Conservation (phyloP, 2,113 vertebrate species). For the Condylura cristata region DNA sequence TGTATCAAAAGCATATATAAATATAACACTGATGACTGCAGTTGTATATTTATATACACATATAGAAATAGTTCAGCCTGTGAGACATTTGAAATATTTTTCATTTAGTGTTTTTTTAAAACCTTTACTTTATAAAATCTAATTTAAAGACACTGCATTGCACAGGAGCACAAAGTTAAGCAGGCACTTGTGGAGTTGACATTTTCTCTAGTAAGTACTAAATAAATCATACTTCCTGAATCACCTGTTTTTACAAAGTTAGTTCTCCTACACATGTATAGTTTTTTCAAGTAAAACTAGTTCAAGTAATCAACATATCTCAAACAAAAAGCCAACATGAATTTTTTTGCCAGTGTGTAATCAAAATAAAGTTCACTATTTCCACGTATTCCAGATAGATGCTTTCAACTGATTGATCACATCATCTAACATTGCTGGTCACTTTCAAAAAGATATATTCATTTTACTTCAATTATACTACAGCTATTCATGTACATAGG, state of each 20-base stretch:
- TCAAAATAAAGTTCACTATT: conserved; percentile 37
- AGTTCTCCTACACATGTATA: not conserved
- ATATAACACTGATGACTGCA: not conserved
- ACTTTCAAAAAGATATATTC: not conserved
- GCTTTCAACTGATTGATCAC: not conserved
- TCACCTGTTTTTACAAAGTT: not conserved
- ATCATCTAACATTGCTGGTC: not conserved
- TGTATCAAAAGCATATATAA: conserved; percentile 20
- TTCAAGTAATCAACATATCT: not conserved
- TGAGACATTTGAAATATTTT: conserved; percentile 37
- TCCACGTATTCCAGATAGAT: not conserved
- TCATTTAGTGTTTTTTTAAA: conserved; percentile 25
- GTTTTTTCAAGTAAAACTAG: conserved; percentile 10
- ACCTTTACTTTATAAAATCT: not conserved
- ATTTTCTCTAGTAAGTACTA: conserved; percentile 1
- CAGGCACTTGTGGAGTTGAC: not conserved
- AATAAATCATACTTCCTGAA: not conserved
- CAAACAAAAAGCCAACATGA: not conserved
- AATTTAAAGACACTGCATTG: not conserved
- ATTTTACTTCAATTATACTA: conserved; percentile 2
- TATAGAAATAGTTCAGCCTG: not conserved
- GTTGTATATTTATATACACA: not conserved
- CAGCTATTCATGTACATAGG: not conserved
- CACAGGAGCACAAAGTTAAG: not conserved
- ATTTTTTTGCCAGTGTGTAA: not conserved